phyloP scores from a whole-genome alignment of 1,140 invertebrate genomes.

The Hormaphis cornu region DNA sequence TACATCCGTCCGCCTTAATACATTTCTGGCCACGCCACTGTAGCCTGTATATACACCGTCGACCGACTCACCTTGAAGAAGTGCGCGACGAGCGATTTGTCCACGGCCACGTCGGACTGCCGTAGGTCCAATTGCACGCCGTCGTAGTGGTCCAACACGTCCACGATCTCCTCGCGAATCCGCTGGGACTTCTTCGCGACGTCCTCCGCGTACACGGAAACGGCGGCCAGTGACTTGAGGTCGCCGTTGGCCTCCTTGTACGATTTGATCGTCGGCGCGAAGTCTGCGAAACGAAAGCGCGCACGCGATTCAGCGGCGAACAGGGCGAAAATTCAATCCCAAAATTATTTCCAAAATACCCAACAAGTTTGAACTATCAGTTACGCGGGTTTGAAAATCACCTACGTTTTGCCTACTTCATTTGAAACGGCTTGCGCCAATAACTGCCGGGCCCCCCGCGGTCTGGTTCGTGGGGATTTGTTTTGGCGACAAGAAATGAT shows the following conservation, averaged over 20 bases:
- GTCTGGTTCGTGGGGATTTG: too few relatives aligned
- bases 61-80: conserved; percentile 43
- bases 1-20: neutral
- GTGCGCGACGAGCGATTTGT: conserved; percentile 49
- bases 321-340: too few relatives aligned
- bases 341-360: too few relatives aligned
- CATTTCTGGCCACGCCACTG: too few relatives aligned
- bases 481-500: too few relatives aligned
- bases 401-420: too few relatives aligned
- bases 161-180: conserved; percentile 35
- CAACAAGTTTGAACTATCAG: too few relatives aligned
- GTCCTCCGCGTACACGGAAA: conserved; percentile 10
- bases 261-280: neutral
- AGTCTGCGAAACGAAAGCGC: neutral
- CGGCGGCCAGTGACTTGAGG: conserved; percentile 2
- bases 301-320: too few relatives aligned
- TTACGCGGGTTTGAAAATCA: too few relatives aligned
- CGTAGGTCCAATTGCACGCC: conserved; percentile 56
- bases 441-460: too few relatives aligned
- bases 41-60: neutral
- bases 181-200: conserved; percentile 7
- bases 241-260: neutral
- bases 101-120: conserved; percentile 48
- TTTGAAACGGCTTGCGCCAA: too few relatives aligned
- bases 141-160: conserved; percentile 50